Percentiles rank a stretch among this genome's conserved stretches.
Evolutionary conservation across 2,113 vertebrate species (phyloP).

Genomic region (Proterorhinus semilunaris): DNA sequence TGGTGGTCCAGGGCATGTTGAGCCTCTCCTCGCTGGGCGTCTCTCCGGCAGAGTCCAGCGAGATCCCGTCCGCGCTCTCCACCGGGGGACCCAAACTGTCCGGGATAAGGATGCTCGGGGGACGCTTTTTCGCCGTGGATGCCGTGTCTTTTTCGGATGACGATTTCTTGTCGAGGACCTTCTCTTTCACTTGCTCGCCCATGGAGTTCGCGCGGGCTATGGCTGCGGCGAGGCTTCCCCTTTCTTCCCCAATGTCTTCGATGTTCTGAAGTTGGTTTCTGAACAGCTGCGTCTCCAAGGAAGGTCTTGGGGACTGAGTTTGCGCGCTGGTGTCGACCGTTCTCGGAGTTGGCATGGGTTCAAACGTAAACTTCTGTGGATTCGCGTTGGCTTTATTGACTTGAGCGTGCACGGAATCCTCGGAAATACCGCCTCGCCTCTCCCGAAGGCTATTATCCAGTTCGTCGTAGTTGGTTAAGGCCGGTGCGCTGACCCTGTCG

Average conservation of each 20-base stretch:
- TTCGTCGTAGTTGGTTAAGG: constrained; percentile 8
- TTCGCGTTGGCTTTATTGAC: constrained; percentile 28
- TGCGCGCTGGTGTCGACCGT: not conserved
- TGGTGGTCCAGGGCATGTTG: constrained; percentile 31
- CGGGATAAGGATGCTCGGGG: not conserved
- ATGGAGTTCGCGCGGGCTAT: constrained; percentile 42
- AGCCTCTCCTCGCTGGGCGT: constrained; percentile 48
- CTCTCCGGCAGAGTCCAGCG: constrained; percentile 35
- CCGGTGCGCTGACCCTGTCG: constrained; percentile 21
- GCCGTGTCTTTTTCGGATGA: constrained; percentile 27
- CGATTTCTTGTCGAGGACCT: constrained; percentile 9
- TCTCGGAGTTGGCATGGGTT: constrained; percentile 27
- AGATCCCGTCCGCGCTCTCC: constrained; percentile 40
- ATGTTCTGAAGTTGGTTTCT: not conserved
- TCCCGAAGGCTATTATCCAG: not conserved
- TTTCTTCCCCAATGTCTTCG: not conserved
- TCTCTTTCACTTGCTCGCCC: constrained; percentile 33
- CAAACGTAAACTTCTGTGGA: constrained; percentile 1
- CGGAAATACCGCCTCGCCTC: not conserved
- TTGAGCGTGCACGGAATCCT: constrained; percentile 30
- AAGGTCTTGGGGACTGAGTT: not conserved
- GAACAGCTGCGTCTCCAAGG: constrained; percentile 4
- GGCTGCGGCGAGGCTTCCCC: not conserved
- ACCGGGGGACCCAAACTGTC: not conserved
- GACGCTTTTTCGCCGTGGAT: not conserved